Evolutionary conservation across 2,888 invertebrate genomes (phyloP).

Genomic region (Conops quadrifasciatus): DNA sequence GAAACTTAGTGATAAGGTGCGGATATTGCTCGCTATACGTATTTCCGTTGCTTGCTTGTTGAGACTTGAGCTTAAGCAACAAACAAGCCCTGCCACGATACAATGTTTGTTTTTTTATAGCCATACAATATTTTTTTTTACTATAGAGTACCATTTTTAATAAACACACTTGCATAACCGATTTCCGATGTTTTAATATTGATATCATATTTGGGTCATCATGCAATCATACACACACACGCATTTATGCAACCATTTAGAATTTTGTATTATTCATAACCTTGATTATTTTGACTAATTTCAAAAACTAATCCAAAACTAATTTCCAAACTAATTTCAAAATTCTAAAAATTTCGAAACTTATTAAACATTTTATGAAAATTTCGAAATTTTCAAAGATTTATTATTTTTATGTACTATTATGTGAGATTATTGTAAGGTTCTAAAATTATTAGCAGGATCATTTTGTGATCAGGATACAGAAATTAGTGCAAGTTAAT

Average conservation of each 20-base stretch:
- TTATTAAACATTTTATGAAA: background rate
- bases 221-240: background rate
- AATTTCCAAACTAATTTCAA: too few species aligned
- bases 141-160: too few species aligned
- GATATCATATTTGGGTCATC: background rate
- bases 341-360: too few species aligned
- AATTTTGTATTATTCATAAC: background rate
- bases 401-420: background rate
- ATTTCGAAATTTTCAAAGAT: background rate
- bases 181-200: conserved; percentile 18
- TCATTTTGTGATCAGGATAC: too few species aligned
- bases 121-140: too few species aligned
- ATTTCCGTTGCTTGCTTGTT: conserved; percentile 54
- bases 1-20: conserved; percentile 52
- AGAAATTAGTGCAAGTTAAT: too few species aligned
- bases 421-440: too few species aligned
- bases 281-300: conserved; percentile 10
- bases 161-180: conserved; percentile 15
- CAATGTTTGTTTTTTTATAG: conserved; percentile 12
- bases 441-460: too few species aligned
- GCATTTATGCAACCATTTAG: background rate
- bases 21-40: conserved; percentile 53
- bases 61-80: conserved; percentile 40
- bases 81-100: conserved; percentile 1
- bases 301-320: too few species aligned